Base-by-base conservation (phyloP, 1,140 invertebrate species). In the Microplitis mediator region DNA sequence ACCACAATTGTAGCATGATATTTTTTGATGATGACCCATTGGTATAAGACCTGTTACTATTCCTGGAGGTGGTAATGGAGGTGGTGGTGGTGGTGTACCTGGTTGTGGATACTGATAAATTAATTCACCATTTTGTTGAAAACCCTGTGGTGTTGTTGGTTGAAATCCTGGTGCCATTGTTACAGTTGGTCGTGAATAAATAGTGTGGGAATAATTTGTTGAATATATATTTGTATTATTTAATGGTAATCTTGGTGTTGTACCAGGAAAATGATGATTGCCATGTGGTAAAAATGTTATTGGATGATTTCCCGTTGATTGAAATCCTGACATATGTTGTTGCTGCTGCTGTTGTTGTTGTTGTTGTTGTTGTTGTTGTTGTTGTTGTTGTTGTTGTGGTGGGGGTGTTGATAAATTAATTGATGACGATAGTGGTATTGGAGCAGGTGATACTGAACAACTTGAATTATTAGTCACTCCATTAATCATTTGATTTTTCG, bases 1-100 rank as follows among this genome's bases (percentile, higher is more conserved):
- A 51, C 91, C 91, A 81, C 91, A 92, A 76, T 92, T 92, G 76
- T 91, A 92, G 78, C 91, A 92, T 0, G 88, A 91, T 64, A 90
- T 86, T 78, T 91, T 90, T 70, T 87, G 89, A 74, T 62, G 81
- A 66, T 75, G 74, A 45, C 39, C 54, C 85, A 85, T 32, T 23
- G 56, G 71, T 14, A 87, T 60, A 85, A 84, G 23, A 84, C 82
- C 64, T 87, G 82, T 32, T 80, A 64, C 64, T 60, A 73, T 58
- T 31, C 65, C 56, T 9, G 54, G 66, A n/a, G 73, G 79, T 68
- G 79, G 74, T 74, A 69, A 77, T 70, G 77, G 85, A 75, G 80
- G 88, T 86, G 69, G 82, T 52, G 86, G 85, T 79, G 87, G 86
- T 63, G 84, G 85, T 31, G 83, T 84, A 71, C 81, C 82, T 73